These are phyloP conservation scores for Azorinus chamasolen DNA, from an alignment of 2,888 invertebrate genomes.

Conservation along the genomic window DNA sequence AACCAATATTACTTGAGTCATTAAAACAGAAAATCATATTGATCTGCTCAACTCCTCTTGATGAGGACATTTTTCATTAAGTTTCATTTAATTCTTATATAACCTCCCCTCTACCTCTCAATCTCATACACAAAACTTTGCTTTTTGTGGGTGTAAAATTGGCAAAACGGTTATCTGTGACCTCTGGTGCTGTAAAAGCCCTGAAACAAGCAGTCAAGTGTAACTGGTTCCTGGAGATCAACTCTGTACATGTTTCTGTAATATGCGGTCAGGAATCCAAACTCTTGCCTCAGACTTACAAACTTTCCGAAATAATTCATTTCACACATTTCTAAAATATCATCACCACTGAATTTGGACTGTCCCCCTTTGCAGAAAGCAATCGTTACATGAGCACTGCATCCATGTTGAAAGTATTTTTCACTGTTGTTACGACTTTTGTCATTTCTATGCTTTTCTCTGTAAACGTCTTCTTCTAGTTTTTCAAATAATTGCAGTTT, in stretches of 20 bases:
- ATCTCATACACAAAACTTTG: no score
- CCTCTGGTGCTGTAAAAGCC: conserved; percentile 38
- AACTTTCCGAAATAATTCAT: conserved; percentile 34
- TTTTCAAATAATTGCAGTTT: conserved; percentile 78
- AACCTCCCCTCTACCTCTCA: no score
- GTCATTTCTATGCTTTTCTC: conserved; percentile 38
- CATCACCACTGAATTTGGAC: conserved; percentile 62
- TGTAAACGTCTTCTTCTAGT: conserved; percentile 66
- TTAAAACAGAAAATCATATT: no score
- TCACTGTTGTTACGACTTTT: conserved; percentile 7
- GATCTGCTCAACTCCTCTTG: no score
- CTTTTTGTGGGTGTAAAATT: no score
- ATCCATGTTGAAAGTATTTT: conserved; percentile 46
- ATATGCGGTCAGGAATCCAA: conserved; percentile 32
- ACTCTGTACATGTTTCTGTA: conserved; percentile 41
- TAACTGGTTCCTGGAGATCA: conserved; percentile 21
- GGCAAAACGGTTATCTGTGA: no score
- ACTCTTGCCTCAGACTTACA: not conserved
- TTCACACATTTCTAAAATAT: conserved; percentile 49
- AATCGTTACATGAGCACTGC: conserved; percentile 77
- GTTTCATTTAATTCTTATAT: no score
- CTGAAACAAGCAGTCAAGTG: conserved; percentile 50
- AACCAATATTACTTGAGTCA: no score
- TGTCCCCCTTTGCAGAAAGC: conserved; percentile 61
- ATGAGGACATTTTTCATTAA: no score